phyloP scores from a whole-genome alignment of 2,113 vertebrate species.

The Fulmarus glacialis region DNA sequence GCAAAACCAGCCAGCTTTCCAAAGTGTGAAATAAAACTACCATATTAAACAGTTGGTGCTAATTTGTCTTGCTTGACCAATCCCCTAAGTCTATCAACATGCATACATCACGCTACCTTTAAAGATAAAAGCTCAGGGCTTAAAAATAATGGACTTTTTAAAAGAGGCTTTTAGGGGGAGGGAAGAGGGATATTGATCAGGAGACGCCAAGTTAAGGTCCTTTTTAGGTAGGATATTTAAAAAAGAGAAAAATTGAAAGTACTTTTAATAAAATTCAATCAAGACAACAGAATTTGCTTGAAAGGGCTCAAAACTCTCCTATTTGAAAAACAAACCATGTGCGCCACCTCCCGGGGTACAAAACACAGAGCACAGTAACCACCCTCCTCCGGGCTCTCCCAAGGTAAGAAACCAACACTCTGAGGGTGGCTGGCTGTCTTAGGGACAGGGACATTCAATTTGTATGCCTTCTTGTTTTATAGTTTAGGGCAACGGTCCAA shows the following conservation, averaged over 20 bases:
- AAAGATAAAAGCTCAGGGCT: background rate
- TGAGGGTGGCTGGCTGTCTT: background rate
- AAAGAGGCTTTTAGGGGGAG: background rate
- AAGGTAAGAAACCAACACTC: too few relatives aligned
- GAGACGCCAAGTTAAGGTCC: background rate
- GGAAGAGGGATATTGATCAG: background rate
- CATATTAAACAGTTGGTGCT: background rate
- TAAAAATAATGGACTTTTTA: background rate
- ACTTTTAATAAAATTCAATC: background rate
- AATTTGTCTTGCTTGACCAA: background rate
- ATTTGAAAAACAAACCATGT: background rate
- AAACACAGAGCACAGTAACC: background rate
- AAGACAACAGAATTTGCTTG: background rate
- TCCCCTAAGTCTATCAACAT: background rate
- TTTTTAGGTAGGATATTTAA: background rate
- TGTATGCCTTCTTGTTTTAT: background rate
- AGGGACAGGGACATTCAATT: too few relatives aligned
- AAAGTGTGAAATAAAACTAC: background rate
- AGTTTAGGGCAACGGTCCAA: background rate
- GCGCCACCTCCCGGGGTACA: conserved; percentile 46
- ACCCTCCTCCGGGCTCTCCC: background rate
- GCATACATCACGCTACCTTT: background rate
- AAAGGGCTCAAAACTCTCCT: background rate
- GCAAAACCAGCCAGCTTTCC: background rate
- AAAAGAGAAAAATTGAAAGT: background rate